These are phyloP conservation scores for Sorex maritimensis DNA, from an alignment of 2,797 vertebrate species.

Conservation along the genomic window DNA sequence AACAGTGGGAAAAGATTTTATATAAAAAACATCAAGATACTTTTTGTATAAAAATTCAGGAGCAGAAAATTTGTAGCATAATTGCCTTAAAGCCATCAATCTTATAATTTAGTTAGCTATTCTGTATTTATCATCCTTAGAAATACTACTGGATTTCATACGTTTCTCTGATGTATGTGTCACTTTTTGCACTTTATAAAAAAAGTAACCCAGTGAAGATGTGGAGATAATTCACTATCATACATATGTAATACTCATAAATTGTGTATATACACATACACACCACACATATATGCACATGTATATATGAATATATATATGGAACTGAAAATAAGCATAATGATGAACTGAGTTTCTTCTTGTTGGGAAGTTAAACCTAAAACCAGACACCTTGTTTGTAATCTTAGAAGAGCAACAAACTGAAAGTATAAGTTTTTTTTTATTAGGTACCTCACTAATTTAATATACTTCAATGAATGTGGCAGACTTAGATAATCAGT, in stretches of 20 bases:
- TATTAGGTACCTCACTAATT: neutral
- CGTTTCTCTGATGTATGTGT: slow-evolving; percentile 20
- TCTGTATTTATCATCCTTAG: slow-evolving; percentile 50
- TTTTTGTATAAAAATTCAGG: slow-evolving; percentile 51
- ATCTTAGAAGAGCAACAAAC: slow-evolving; percentile 4
- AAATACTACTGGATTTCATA: neutral
- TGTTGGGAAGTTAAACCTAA: slow-evolving; percentile 46
- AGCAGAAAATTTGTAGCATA: neutral
- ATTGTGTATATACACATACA: no score
- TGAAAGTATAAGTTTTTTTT: neutral
- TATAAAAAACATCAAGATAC: slow-evolving; percentile 6
- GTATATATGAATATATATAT: no score
- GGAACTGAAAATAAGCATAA: neutral
- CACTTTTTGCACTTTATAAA: slow-evolving; percentile 15
- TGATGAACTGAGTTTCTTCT: slow-evolving; percentile 50
- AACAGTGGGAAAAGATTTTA: slow-evolving; percentile 45
- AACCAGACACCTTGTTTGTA: slow-evolving; percentile 29
- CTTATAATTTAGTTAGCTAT: slow-evolving; percentile 25
- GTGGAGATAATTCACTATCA: neutral
- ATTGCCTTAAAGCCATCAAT: slow-evolving; percentile 41
- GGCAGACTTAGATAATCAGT: neutral
- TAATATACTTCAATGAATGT: no score
- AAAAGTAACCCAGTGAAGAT: neutral
- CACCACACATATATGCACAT: no score
- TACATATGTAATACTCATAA: neutral